phyloP scores from a whole-genome alignment of 2,797 vertebrate genomes.

The Xerus rutilus region DNA sequence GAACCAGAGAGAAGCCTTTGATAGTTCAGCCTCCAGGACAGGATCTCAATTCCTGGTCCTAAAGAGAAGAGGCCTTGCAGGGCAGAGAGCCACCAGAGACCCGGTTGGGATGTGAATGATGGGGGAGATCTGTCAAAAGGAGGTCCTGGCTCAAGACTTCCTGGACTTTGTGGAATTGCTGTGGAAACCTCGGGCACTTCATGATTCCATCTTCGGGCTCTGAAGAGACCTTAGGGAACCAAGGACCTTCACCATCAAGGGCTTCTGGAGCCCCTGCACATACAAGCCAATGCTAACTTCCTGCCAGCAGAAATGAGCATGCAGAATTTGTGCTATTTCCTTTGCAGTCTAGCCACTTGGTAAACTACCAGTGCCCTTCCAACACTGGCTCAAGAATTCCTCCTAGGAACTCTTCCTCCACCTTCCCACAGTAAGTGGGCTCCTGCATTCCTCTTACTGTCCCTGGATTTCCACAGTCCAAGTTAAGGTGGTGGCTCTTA shows the following conservation, averaged over 20 bases:
- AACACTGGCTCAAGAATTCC: neutral
- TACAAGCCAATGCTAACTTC: neutral
- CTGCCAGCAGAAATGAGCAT: neutral
- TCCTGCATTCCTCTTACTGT: neutral
- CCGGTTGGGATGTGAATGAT: fast-evolving
- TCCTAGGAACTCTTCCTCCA: neutral
- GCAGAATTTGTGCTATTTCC: too few relatives aligned
- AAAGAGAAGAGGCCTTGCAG: neutral
- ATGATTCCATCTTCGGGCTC: neutral
- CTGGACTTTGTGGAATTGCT: neutral
- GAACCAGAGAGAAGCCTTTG: neutral
- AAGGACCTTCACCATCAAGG: neutral
- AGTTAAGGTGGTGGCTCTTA: neutral
- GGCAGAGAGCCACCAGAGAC: neutral
- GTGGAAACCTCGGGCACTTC: neutral
- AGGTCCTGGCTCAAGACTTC: neutral
- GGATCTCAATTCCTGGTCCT: neutral
- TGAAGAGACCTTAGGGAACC: neutral
- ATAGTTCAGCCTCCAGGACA: neutral
- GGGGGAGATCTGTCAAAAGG: neutral
- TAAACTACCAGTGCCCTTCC: fast-evolving
- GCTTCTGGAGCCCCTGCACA: neutral
- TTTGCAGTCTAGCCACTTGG: neutral
- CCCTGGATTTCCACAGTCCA: neutral
- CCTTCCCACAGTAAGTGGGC: neutral